Base-by-base conservation (phyloP, 2,797 vertebrate genomes). In the Netta rufina region DNA sequence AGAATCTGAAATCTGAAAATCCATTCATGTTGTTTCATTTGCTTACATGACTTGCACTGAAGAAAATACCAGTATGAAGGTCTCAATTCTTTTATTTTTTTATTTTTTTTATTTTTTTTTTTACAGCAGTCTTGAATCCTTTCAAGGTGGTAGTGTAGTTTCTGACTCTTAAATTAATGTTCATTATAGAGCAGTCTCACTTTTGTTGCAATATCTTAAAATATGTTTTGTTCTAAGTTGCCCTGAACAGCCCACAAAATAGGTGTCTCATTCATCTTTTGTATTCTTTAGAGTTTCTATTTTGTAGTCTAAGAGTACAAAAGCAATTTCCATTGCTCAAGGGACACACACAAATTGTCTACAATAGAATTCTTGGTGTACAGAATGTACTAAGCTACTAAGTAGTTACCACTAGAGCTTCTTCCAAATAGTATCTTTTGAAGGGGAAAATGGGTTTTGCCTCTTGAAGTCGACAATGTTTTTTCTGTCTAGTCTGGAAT, bases 141-240 rank as follows among this genome's bases (percentile, higher is more conserved):
- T 89, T 89, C 30, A 69, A 94, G 89, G n/a, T 36, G 84, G 8
- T 80, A 78, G 60, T n/a, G 10, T 41, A 43, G 13, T 82, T 95
- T 89, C 73, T 69, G 41, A 51, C 30, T 87, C 77, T 73, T 51
- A 86, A 94, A 91, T 88, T 76, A 95, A 69, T 21, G 92, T 45
- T 47, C 39, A 82, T 49, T 56, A 36, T 33, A 74, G 60, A 94
- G 13, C 7, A 70, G 0, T 11, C 18, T 94, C 33, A 41, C 74
- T 89, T 94, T 86, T 38, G 51, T 10, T 80, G 58, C 54, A 80
- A 60, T 8, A 69, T n/a, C 20, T 32, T 76, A 20, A 84, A 70
- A 93, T 66, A 15, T 1, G 2, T 73, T 81, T 19, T 90, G 5
- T 25, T 56, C 51, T 38, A 71, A 66, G 8, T 28, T 4, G 38